Evolutionary conservation across 2,113 vertebrate species (phyloP).

Genomic region (Urocynchramus pylzowi): DNA sequence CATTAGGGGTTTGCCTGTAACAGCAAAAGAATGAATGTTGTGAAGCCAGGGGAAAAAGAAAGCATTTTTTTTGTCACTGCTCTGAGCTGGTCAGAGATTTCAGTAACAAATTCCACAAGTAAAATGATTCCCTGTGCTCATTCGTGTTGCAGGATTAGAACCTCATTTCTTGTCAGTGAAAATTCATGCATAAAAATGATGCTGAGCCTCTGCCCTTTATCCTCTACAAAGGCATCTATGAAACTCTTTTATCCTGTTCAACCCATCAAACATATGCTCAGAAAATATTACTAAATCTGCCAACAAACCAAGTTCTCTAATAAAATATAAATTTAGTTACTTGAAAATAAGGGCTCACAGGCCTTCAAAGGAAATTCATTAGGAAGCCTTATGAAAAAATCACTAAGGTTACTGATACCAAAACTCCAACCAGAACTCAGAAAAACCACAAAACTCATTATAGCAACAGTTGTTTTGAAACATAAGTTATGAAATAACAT

Average conservation of each 20-base stretch:
- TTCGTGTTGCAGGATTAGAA: conserved; percentile 14
- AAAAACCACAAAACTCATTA: neutral
- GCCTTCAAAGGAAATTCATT: conserved; percentile 48
- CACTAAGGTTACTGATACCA: neutral
- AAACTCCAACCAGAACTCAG: neutral
- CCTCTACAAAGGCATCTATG: conserved; percentile 36
- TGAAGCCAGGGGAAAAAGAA: neutral
- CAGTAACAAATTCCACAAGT: neutral
- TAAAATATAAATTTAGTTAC: conserved; percentile 45
- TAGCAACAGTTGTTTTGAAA: neutral
- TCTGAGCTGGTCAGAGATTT: neutral
- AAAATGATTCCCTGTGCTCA: neutral
- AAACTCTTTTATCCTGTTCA: conserved; percentile 53
- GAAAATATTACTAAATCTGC: conserved; percentile 47
- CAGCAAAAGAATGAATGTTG: neutral
- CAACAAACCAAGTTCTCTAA: conserved; percentile 36
- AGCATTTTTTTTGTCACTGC: neutral
- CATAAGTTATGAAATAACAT: neutral
- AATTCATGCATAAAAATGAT: conserved; percentile 56
- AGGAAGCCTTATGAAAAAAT: conserved; percentile 7
- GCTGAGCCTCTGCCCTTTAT: conserved; percentile 49
- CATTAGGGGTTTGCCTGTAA: neutral
- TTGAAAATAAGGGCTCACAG: conserved; percentile 17
- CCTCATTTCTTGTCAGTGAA: neutral
- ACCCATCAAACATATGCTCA: conserved; percentile 38